Evolutionary conservation across 2,888 invertebrate genomes (phyloP).

Genomic region (Rhopalosiphum nymphaeae): DNA sequence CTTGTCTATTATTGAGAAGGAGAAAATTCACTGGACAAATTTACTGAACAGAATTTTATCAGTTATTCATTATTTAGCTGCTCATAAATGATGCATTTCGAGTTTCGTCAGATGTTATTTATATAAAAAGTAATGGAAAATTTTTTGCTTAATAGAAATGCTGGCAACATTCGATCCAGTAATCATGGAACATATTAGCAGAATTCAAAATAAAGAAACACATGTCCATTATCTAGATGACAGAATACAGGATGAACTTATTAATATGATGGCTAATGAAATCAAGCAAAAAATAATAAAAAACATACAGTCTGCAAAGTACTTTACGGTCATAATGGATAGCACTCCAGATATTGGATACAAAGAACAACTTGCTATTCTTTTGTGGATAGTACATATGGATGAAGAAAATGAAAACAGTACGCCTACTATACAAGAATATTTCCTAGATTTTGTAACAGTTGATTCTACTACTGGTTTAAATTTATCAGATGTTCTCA

Average conservation of each 20-base stretch:
- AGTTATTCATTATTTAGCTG: too few species aligned
- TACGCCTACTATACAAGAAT: neutral
- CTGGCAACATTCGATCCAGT: slow-evolving; percentile 28
- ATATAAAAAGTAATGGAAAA: neutral
- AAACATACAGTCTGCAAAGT: slow-evolving; percentile 10
- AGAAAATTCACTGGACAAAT: neutral
- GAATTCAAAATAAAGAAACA: neutral
- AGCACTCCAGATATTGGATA: neutral
- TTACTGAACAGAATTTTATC: too few species aligned
- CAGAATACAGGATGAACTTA: slow-evolving; percentile 41
- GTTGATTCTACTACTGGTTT: neutral
- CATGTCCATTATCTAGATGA: slow-evolving; percentile 30
- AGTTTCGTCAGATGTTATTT: too few species aligned
- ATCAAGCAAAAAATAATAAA: neutral
- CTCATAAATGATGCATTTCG: neutral
- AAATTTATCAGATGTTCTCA: neutral
- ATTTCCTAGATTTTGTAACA: neutral
- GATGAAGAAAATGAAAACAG: neutral
- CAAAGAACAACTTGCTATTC: neutral
- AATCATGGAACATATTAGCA: neutral
- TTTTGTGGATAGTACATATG: neutral
- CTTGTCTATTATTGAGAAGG: slow-evolving; percentile 17
- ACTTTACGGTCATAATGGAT: neutral
- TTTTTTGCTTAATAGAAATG: slow-evolving; percentile 27
- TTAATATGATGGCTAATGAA: slow-evolving; percentile 17